Percentiles rank a stretch among this genome's conserved stretches.
Conservation (phyloP, 37 sponge, comb jelly and placozoan species). For the Diacarnus erythraeanus region DNA sequence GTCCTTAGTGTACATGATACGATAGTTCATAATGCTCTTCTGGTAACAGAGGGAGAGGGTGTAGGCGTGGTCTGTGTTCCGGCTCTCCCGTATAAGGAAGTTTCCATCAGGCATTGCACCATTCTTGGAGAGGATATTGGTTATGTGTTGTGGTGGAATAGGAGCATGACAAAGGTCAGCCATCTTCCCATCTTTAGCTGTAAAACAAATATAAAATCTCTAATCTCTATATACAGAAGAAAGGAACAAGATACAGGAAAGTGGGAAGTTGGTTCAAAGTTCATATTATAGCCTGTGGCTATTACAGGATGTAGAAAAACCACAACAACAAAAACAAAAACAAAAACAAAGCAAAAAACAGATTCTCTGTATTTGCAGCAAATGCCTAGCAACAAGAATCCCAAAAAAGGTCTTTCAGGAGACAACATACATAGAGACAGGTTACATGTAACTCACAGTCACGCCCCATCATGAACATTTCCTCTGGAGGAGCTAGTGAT, state of each 20-base stretch:
- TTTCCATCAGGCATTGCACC: conserved; percentile 7
- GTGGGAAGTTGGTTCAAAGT: too few species aligned
- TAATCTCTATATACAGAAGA: background rate
- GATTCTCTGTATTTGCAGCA: too few species aligned
- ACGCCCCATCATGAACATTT: background rate
- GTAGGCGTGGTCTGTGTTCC: conserved; percentile 26
- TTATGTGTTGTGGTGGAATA: conserved; percentile 21
- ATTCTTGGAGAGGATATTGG: conserved; percentile 13
- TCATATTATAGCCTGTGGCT: too few species aligned
- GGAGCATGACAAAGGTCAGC: conserved; percentile 45
- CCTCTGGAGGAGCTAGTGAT: background rate
- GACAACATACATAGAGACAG: too few species aligned
- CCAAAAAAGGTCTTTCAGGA: too few species aligned
- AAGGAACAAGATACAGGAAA: background rate
- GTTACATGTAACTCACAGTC: conserved; percentile 4
- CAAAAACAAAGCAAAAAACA: too few species aligned
- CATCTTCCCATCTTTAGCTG: conserved; percentile 8
- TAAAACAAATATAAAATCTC: background rate
- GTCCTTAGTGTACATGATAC: conserved; percentile 9
- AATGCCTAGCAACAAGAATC: too few species aligned
- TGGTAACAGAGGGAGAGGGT: conserved; percentile 49
- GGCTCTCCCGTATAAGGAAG: conserved; percentile 64
- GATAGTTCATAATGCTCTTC: conserved; percentile 18
- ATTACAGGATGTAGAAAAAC: too few species aligned
- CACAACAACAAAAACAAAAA: too few species aligned